These are phyloP conservation scores for Shinisaurus crocodilurus DNA, from an alignment of 2,113 vertebrate genomes.

Conservation along the genomic window DNA sequence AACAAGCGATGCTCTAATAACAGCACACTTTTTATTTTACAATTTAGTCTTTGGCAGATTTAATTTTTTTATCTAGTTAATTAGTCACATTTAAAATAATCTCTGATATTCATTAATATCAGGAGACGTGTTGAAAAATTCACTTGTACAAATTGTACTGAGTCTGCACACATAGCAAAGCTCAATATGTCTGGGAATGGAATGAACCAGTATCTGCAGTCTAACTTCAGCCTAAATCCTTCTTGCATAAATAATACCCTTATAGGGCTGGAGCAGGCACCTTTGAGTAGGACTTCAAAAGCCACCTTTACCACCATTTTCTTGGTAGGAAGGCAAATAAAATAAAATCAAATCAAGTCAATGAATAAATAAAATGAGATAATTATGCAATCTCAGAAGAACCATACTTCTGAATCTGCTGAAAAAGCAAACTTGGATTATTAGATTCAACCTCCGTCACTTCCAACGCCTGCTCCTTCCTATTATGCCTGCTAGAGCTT, in stretches of 20 bases:
- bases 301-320: too few species aligned
- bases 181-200: not conserved
- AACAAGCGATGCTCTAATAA: not conserved
- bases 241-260: not conserved
- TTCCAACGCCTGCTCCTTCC: not conserved
- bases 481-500: not conserved
- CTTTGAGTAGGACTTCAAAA: too few species aligned
- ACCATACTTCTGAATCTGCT: not conserved
- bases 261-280: not conserved
- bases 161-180: not conserved
- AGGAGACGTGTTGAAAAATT: constrained; percentile 31
- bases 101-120: constrained; percentile 50
- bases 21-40: constrained; percentile 45
- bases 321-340: too few species aligned
- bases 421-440: not conserved
- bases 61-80: constrained; percentile 55
- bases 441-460: not conserved
- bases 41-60: constrained; percentile 40
- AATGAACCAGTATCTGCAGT: not conserved
- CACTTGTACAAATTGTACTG: not conserved
- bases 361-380: too few species aligned
- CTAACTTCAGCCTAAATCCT: not conserved
- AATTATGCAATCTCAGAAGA: not conserved
- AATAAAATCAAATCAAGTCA: too few species aligned
- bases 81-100: constrained; percentile 64